Evolutionary conservation across 2,113 vertebrate species (phyloP).

Genomic region (Charadrius vociferus): DNA sequence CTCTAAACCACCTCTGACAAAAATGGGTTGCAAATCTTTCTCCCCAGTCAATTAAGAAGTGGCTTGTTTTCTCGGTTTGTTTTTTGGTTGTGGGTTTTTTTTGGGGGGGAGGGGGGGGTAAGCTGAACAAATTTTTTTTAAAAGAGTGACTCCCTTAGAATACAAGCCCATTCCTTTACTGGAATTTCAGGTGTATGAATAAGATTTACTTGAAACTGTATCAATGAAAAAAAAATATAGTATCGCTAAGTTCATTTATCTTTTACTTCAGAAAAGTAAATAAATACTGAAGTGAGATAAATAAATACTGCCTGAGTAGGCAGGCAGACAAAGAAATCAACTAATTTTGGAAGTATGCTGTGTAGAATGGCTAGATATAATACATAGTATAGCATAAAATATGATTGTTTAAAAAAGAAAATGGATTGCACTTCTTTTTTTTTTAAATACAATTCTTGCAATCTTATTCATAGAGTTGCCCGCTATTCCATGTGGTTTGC

Average conservation of each 20-base stretch:
- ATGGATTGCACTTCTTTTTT: not conserved
- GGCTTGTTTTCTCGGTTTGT: not conserved
- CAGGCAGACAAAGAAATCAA: not conserved
- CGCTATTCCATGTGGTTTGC: not conserved
- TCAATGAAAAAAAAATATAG: not conserved
- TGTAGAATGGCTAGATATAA: not conserved
- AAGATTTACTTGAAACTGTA: not conserved
- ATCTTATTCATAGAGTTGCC: not conserved
- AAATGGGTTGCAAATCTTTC: not conserved
- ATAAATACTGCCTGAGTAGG: not conserved
- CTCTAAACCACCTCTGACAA: conserved; percentile 26
- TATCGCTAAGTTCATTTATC: not conserved
- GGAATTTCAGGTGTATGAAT: not conserved
- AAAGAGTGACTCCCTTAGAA: not conserved
- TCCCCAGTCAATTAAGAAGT: not conserved
- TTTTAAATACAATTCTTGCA: not conserved
- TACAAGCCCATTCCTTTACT: not conserved
- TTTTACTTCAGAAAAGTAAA: not conserved
- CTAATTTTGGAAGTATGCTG: not conserved
- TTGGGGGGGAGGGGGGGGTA: not conserved
- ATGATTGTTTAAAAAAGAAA: not conserved
- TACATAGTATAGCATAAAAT: not conserved
- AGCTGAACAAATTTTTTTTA: not conserved
- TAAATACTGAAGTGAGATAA: not conserved
- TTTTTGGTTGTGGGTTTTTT: not conserved